Evolutionary conservation across 2,113 vertebrate species (phyloP).

Genomic region (Struthio camelus): DNA sequence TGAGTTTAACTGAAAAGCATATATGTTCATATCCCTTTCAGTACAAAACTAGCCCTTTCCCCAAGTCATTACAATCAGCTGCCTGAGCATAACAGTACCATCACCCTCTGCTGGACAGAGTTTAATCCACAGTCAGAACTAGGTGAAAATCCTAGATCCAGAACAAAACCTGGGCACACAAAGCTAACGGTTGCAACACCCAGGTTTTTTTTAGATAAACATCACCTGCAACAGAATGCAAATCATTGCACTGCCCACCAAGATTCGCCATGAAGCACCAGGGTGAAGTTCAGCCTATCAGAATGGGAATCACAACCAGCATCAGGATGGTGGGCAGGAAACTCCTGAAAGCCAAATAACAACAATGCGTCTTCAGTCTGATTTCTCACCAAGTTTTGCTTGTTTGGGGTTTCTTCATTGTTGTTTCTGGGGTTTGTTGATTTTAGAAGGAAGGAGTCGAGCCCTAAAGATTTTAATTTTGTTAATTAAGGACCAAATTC

Average conservation of each 20-base stretch:
- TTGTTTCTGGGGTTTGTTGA: background rate
- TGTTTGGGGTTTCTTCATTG: background rate
- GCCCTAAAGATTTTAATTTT: background rate
- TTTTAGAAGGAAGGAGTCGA: background rate
- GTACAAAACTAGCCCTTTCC: background rate
- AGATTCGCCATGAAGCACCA: background rate
- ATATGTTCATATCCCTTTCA: background rate
- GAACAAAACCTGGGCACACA: background rate
- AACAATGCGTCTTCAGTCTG: background rate
- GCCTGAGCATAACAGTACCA: background rate
- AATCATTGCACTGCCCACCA: background rate
- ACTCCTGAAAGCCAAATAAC: background rate
- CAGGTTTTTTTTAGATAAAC: background rate
- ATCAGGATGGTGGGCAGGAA: background rate
- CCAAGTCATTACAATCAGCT: background rate
- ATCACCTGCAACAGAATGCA: background rate
- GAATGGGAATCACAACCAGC: background rate
- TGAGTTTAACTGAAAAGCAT: background rate
- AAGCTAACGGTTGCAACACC: background rate
- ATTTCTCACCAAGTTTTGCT: background rate
- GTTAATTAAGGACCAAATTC: background rate
- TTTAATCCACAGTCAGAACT: background rate
- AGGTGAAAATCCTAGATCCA: background rate
- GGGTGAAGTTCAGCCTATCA: background rate
- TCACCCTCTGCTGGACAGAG: conserved; percentile 51